Evolutionary conservation across 2,113 vertebrate species (phyloP).

Genomic region (Vulpes lagopus): DNA sequence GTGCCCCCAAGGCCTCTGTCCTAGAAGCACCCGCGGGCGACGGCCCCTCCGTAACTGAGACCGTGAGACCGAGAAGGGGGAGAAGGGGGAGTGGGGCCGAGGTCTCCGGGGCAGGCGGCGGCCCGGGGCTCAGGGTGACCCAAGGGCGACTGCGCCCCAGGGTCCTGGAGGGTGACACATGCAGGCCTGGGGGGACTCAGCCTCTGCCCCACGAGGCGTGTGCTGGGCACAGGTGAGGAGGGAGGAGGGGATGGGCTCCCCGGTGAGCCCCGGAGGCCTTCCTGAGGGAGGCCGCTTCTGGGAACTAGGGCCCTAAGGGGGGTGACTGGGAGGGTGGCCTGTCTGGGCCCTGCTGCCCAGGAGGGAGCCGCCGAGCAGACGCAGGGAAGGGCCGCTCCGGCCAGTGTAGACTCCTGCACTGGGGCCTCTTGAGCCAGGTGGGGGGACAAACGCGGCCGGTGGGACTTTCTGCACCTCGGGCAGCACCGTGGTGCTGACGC

Average conservation of each 20-base stretch:
- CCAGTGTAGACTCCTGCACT: rapidly evolving
- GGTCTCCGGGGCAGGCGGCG: background rate
- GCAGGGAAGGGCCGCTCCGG: background rate
- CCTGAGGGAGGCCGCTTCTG: background rate
- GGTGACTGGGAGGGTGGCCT: background rate
- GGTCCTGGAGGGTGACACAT: too few relatives aligned
- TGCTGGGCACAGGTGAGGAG: background rate
- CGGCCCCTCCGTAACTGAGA: background rate
- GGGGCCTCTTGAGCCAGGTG: background rate
- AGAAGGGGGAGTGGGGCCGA: background rate
- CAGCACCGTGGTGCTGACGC: too few relatives aligned
- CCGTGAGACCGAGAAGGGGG: background rate
- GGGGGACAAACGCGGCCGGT: too few relatives aligned
- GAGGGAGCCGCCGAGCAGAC: background rate
- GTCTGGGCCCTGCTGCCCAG: background rate
- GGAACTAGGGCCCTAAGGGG: too few relatives aligned
- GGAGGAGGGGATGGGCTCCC: rapidly evolving
- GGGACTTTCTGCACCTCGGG: rapidly evolving
- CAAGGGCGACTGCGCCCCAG: background rate
- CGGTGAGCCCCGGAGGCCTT: background rate
- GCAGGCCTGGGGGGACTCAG: too few relatives aligned
- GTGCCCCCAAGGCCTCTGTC: background rate
- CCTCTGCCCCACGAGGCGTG: rapidly evolving
- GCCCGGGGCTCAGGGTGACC: background rate
- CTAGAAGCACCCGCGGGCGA: background rate